Evolutionary conservation across 1,140 invertebrate genomes (phyloP).

Genomic region (Uloborus diversus): DNA sequence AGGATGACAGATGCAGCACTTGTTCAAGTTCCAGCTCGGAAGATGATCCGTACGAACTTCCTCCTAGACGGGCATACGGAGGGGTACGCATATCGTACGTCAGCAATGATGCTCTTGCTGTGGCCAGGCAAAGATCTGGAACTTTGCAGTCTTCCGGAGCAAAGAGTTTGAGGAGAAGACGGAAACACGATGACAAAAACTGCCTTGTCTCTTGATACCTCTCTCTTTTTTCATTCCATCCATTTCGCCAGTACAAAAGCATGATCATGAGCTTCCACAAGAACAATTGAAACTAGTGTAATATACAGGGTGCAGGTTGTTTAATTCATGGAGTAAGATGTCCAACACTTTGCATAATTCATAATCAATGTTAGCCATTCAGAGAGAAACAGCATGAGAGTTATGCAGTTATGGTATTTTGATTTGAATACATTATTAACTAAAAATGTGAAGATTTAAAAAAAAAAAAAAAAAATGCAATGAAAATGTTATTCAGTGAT

Average conservation of each 20-base stretch:
- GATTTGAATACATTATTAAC: too few species aligned
- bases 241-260: conserved; percentile 34
- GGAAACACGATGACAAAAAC: conserved; percentile 61
- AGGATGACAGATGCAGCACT: conserved; percentile 77
- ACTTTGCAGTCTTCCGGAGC: conserved; percentile 30
- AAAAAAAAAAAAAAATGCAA: too few species aligned
- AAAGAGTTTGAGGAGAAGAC: conserved; percentile 39
- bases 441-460: too few species aligned
- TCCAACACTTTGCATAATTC: too few species aligned
- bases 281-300: too few species aligned
- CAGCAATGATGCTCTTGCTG: conserved; percentile 85
- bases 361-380: too few species aligned
- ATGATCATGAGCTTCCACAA: conserved; percentile 32
- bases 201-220: conserved; percentile 62
- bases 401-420: too few species aligned
- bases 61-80: conserved; percentile 77
- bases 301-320: too few species aligned
- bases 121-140: conserved; percentile 57
- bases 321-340: too few species aligned
- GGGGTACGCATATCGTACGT: conserved; percentile 85
- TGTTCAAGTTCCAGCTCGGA: conserved; percentile 82
- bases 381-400: too few species aligned
- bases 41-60: conserved; percentile 76
- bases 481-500: too few species aligned
- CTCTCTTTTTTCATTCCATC: background rate